These are phyloP conservation scores for Chloroceryle amazona DNA, from an alignment of 2,797 vertebrate genomes.

Conservation along the genomic window DNA sequence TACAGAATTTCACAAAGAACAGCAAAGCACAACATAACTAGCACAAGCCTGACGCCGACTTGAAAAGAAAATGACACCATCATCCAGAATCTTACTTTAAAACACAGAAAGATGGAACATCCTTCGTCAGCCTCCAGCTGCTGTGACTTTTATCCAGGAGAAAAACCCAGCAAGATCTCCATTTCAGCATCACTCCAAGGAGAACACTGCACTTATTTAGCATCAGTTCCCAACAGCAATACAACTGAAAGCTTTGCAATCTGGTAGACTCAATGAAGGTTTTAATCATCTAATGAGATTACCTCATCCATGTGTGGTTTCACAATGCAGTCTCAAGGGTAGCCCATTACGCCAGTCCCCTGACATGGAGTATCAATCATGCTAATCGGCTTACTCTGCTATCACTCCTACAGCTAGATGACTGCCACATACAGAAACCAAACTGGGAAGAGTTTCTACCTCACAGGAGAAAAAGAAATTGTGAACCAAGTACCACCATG, in stretches of 20 bases:
- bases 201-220: slow-evolving; percentile 19
- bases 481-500: not conserved
- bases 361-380: slow-evolving; percentile 70
- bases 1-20: not conserved
- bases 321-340: slow-evolving; percentile 42
- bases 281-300: slow-evolving; percentile 81
- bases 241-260: slow-evolving; percentile 65
- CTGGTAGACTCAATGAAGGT: slow-evolving; percentile 34
- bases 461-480: not conserved
- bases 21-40: not conserved
- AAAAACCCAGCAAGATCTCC: not conserved
- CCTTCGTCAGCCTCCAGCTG: not conserved
- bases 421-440: not conserved
- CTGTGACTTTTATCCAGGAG: not conserved
- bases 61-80: not conserved
- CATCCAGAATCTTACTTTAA: slow-evolving; percentile 32
- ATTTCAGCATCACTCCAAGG: slow-evolving; percentile 5
- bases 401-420: slow-evolving; percentile 36
- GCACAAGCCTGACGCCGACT: not conserved
- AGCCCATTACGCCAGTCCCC: slow-evolving; percentile 78
- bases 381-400: slow-evolving; percentile 64
- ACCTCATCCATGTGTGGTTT: slow-evolving; percentile 75
- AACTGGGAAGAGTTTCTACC: not conserved
- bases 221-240: slow-evolving; percentile 41
- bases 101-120: not conserved